These are phyloP conservation scores for Sturnira hondurensis DNA, from an alignment of 2,113 vertebrate species.

Conservation along the genomic window DNA sequence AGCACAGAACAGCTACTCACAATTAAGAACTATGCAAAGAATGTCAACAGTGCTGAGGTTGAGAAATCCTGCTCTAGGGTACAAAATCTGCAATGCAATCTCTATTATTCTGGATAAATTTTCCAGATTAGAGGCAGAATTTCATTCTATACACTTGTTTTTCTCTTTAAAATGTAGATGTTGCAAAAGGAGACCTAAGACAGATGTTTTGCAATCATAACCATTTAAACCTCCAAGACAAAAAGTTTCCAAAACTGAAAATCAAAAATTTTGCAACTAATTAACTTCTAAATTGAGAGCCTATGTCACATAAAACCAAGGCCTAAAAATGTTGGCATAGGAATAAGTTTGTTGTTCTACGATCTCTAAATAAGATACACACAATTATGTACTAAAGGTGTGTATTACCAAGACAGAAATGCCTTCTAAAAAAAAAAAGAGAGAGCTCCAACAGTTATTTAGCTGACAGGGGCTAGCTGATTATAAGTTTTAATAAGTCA, in stretches of 20 bases:
- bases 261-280: conserved; percentile 42
- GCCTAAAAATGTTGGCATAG: background rate
- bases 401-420: background rate
- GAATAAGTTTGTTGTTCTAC: background rate
- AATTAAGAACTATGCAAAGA: conserved; percentile 26
- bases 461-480: conserved; percentile 16
- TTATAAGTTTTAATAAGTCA: background rate
- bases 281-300: conserved; percentile 23
- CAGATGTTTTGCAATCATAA: conserved; percentile 13
- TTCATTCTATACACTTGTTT: conserved; percentile 29
- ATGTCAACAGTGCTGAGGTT: background rate
- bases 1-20: background rate
- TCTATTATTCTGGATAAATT: conserved; percentile 13
- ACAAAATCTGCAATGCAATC: conserved; percentile 34
- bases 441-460: background rate
- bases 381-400: background rate
- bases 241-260: conserved; percentile 18
- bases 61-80: background rate
- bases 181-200: conserved; percentile 24
- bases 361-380: background rate
- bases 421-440: conserved; percentile 8
- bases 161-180: conserved; percentile 39
- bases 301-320: conserved; percentile 1
- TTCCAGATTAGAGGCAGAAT: background rate
- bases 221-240: conserved; percentile 32